These are phyloP conservation scores for Elegia similella DNA, from an alignment of 2,888 invertebrate genomes.

Conservation along the genomic window DNA sequence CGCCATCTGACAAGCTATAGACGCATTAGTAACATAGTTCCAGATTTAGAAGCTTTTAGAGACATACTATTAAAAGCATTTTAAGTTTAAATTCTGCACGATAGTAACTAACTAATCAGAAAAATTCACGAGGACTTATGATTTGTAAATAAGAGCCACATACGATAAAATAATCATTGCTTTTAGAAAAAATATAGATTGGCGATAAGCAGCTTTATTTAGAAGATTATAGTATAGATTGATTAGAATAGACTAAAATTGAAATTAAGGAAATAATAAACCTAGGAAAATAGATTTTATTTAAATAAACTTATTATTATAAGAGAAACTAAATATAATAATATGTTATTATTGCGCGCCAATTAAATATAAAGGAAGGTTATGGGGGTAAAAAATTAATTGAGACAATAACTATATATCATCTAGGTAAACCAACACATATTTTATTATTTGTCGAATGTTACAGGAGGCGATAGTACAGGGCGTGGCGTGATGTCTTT, in stretches of 20 bases:
- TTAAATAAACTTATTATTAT: too few relatives aligned
- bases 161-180: constrained; percentile 26
- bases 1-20: constrained; percentile 47
- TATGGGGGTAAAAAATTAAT: too few relatives aligned
- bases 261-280: too few relatives aligned
- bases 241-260: not conserved
- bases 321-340: too few relatives aligned
- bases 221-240: constrained; percentile 3
- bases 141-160: constrained; percentile 24
- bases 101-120: constrained; percentile 24
- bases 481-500: constrained; percentile 71
- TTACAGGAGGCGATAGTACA: constrained; percentile 66
- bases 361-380: too few relatives aligned
- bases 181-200: constrained; percentile 28
- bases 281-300: too few relatives aligned
- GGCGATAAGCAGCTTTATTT: constrained; percentile 14
- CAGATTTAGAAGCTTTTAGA: constrained; percentile 61
- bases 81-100: constrained; percentile 45
- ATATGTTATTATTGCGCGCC: too few relatives aligned
- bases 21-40: constrained; percentile 55
- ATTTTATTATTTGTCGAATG: constrained; percentile 7
- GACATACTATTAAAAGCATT: constrained; percentile 30
- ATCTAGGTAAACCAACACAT: constrained; percentile 11
- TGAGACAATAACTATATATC: not conserved
- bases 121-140: constrained; percentile 28